A percentile compares a stretch with the other conserved stretches of the same genome.
phyloP scores from a whole-genome alignment of 1,140 invertebrate species.

The Ceratosolen fusciceps region DNA sequence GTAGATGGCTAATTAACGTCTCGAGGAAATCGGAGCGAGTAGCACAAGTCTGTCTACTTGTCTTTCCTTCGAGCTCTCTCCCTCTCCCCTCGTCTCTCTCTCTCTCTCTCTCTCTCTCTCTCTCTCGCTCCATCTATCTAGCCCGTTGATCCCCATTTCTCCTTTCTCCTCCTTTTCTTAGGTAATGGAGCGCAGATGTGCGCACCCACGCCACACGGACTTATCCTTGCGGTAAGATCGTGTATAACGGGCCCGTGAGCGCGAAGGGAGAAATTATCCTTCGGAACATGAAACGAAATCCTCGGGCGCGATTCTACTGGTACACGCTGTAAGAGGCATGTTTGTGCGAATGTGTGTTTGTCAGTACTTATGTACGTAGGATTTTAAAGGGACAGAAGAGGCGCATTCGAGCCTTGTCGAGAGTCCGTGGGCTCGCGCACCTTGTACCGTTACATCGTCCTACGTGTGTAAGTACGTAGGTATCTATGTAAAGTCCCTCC shows the following conservation, averaged over 20 bases:
- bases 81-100: background rate
- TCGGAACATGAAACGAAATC: constrained; percentile 63
- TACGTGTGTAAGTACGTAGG: constrained; percentile 1
- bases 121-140: background rate
- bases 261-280: constrained; percentile 61
- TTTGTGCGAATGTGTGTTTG: constrained; percentile 33
- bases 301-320: constrained; percentile 48
- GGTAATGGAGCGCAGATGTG: too few species aligned
- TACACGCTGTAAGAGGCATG: constrained; percentile 29
- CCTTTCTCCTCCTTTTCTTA: too few species aligned
- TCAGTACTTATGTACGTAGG: constrained; percentile 50
- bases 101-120: background rate
- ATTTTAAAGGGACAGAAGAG: constrained; percentile 47
- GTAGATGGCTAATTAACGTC: constrained; percentile 47
- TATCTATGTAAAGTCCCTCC: constrained; percentile 52
- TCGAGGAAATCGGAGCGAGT: constrained; percentile 39
- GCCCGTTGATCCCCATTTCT: background rate
- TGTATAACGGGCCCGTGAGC: constrained; percentile 31
- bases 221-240: background rate
- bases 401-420: constrained; percentile 13
- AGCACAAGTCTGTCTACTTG: constrained; percentile 7
- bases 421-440: constrained; percentile 45
- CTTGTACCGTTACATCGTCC: constrained; percentile 64
- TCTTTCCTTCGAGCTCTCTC: background rate
- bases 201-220: too few species aligned